Evolutionary conservation across 2,797 vertebrate genomes (phyloP).

Genomic region (Hephaestus fuliginosus): DNA sequence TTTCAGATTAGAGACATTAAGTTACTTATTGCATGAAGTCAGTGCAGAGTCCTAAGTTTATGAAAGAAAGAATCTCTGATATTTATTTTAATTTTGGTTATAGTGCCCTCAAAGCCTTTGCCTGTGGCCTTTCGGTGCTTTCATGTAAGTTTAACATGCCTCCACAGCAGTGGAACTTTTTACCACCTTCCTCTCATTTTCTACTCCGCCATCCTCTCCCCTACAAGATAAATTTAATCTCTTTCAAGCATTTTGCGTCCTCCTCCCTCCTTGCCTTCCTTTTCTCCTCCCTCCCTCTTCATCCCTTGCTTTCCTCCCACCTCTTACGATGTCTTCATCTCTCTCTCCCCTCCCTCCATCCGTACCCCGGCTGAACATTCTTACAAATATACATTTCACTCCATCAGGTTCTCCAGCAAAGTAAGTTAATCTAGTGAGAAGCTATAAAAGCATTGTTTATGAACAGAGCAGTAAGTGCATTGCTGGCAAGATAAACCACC

Average conservation of each 20-base stretch:
- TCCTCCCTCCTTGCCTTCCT: neutral
- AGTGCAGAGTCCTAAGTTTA: neutral
- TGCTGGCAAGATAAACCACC: constrained; percentile 78
- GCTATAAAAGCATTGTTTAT: constrained; percentile 81
- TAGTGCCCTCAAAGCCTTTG: neutral
- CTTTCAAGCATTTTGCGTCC: neutral
- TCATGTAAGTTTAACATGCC: neutral
- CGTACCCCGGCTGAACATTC: constrained; percentile 27
- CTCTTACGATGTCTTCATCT: neutral
- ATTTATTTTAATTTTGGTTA: neutral
- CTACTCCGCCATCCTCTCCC: neutral
- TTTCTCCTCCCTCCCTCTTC: neutral
- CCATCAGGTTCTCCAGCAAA: constrained; percentile 63
- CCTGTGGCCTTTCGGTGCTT: neutral
- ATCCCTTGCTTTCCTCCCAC: neutral
- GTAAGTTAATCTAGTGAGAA: constrained; percentile 76
- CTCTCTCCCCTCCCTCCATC: neutral
- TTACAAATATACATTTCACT: constrained; percentile 63
- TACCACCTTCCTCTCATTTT: neutral
- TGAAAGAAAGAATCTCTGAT: neutral
- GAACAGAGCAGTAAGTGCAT: constrained; percentile 81
- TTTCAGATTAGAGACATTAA: constrained; percentile 2
- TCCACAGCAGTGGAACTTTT: neutral
- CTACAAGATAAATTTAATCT: constrained; percentile 23
- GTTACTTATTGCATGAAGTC: neutral